Evolutionary conservation across 2,113 vertebrate genomes (phyloP).

Genomic region (Psammodynastes pulverulentus): DNA sequence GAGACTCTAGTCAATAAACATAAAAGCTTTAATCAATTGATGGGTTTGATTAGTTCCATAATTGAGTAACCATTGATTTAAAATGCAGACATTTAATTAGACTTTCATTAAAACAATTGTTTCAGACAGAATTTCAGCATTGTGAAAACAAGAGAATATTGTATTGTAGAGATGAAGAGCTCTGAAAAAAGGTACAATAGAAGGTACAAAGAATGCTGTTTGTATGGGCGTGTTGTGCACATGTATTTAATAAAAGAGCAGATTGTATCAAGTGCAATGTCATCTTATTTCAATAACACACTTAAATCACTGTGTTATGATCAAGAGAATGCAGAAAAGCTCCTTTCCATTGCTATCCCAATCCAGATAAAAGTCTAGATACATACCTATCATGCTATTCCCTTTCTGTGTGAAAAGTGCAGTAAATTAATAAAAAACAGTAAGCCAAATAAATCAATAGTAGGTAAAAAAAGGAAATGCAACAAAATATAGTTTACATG

Average conservation of each 20-base stretch:
- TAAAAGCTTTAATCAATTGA: conserved; percentile 6
- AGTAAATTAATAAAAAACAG: background rate
- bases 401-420: background rate
- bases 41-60: background rate
- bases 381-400: background rate
- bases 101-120: background rate
- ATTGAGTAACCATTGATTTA: background rate
- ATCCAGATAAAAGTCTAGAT: background rate
- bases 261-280: background rate
- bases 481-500: background rate
- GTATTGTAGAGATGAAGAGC: background rate
- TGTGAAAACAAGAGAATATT: background rate
- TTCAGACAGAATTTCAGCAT: background rate
- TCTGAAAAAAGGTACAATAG: background rate
- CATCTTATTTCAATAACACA: background rate
- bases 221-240: background rate
- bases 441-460: background rate
- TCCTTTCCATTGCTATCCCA: background rate
- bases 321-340: background rate
- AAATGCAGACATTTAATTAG: background rate
- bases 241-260: background rate
- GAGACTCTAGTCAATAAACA: background rate
- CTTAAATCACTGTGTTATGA: background rate
- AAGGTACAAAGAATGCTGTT: background rate
- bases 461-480: background rate